Conservation (phyloP, 2,113 vertebrate species). For the Bothrops jararaca region DNA sequence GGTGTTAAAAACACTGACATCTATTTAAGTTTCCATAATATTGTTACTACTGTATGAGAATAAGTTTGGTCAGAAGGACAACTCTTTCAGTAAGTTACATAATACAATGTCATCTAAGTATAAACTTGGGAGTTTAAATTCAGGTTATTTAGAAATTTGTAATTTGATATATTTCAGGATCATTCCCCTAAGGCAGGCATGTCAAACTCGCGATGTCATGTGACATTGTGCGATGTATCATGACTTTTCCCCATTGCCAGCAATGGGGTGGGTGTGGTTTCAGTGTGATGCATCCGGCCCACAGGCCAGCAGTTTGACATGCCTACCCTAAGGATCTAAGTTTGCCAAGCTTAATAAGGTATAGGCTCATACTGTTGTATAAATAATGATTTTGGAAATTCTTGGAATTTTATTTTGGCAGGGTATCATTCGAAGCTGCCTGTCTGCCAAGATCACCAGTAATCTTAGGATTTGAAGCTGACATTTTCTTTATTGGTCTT, state of each 20-base stretch:
- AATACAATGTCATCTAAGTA: background rate
- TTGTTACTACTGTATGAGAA: background rate
- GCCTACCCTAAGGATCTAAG: background rate
- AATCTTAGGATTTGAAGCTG: background rate
- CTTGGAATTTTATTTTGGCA: background rate
- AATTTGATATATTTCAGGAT: background rate
- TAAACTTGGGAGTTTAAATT: background rate
- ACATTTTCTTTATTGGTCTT: background rate
- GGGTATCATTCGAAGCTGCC: background rate
- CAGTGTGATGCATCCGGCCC: too few species aligned
- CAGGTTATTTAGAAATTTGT: background rate
- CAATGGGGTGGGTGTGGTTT: too few species aligned
- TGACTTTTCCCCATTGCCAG: too few species aligned
- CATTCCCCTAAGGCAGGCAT: background rate
- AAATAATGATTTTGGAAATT: background rate
- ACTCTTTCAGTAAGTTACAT: background rate
- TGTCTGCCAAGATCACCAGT: background rate
- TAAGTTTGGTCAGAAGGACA: background rate
- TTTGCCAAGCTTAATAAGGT: background rate
- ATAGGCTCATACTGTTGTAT: background rate
- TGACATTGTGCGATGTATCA: too few species aligned
- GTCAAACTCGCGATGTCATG: too few species aligned
- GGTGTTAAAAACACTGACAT: background rate
- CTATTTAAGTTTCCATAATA: background rate
- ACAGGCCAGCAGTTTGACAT: too few species aligned